Base-by-base conservation (phyloP, 92 coral and sea anemone genomes). In the Bergia puertoricense region DNA sequence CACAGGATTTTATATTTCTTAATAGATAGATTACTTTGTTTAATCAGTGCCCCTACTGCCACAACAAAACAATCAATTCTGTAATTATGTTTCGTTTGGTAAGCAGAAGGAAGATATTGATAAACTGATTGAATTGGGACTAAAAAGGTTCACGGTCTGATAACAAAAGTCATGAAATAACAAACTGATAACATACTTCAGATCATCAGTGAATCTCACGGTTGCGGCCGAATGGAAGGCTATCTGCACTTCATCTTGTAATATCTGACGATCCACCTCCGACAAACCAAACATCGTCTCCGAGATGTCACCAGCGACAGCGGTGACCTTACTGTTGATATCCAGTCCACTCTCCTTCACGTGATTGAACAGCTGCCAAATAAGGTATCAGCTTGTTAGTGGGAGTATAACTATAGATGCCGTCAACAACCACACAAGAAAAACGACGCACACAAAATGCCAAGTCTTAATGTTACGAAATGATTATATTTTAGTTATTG, bases 181-280 rank as follows among this genome's bases (percentile, higher is more conserved):
- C 57, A 30, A 30, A 30, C 11, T 15, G 15, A 6, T n/a, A 74
- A 81, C 94, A 16, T 88, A 97, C 99, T 94, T 94, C 50, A 97
- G 88, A 86, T 95, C 96, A 90, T 97, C 99, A 76, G 94, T 93
- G 93, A 97, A 97, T 82, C 98, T 89, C 3, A 97, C 99, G 23
- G 99, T 97, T 23, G 99, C 99, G 68, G 99, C 99, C 16, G 99
- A 97, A 76, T 97, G 99, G 74, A 97, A 95, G 77, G 94, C 96
- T 79, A 97, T 92, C 62, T 97, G 91, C 59, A 95, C 97, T 88
- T 90, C 89, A 43, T 94, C 96, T 80, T 90, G 94, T 8, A 97
- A 77, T 77, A 83, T 85, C n/a, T 79, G 81, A 77, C 94, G 92
- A 85, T 97, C 98, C 41, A 90, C 96, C 4, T 91, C 91, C 18